Percentiles rank a stretch among this genome's conserved stretches.
Evolutionary conservation across 2,797 vertebrate species (phyloP).

Genomic region (Kryptopterus vitreolus): DNA sequence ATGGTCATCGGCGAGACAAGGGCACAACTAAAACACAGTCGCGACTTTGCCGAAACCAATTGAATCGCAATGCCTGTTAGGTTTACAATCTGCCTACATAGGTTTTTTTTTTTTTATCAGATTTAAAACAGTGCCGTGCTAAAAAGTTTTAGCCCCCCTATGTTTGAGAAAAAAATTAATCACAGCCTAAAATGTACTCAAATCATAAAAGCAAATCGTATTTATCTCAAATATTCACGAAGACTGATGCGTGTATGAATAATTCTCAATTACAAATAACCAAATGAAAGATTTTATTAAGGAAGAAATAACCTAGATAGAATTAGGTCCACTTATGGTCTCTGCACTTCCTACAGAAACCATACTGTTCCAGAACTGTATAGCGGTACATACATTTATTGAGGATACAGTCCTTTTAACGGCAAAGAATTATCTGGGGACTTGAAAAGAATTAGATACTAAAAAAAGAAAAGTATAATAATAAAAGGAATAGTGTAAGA

Average conservation of each 20-base stretch:
- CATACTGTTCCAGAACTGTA: conserved; percentile 13
- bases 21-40: conserved; percentile 7
- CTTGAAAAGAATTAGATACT: neutral
- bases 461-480: neutral
- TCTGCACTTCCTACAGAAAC: conserved; percentile 23
- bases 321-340: neutral
- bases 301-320: neutral
- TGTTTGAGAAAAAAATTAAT: no score
- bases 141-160: neutral
- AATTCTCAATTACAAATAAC: neutral
- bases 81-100: conserved; percentile 9
- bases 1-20: conserved; percentile 24
- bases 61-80: neutral
- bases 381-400: conserved; percentile 23
- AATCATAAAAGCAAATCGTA: no score
- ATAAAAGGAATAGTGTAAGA: conserved; percentile 1
- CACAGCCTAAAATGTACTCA: neutral
- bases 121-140: neutral
- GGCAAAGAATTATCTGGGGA: neutral
- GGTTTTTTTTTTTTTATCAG: conserved; percentile 5
- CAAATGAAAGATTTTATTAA: conserved; percentile 42
- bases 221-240: neutral
- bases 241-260: neutral
- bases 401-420: conserved; percentile 3
- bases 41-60: neutral